These are phyloP conservation scores for Andricus curvator DNA, from an alignment of 2,888 invertebrate genomes.

Conservation along the genomic window DNA sequence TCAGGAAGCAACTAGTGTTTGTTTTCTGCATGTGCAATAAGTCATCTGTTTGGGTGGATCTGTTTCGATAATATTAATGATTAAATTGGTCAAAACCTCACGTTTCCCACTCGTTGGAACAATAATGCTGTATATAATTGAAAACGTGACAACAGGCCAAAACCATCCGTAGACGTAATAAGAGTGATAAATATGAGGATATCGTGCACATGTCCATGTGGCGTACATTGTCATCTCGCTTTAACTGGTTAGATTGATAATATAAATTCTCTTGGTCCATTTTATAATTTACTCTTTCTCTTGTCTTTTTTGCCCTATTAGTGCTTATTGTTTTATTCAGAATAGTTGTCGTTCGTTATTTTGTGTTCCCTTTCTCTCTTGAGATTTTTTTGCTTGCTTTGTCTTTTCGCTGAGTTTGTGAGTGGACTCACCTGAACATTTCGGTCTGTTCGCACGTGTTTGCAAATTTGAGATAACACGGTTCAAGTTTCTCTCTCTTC, in stretches of 20 bases:
- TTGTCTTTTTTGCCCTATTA: too few species aligned
- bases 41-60: not conserved
- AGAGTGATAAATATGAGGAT: not conserved
- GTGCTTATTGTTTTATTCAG: not conserved
- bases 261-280: not conserved
- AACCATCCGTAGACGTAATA: not conserved
- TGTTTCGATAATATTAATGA: not conserved
- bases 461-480: not conserved
- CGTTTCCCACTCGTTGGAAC: not conserved
- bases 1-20: not conserved
- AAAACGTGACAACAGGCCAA: constrained; percentile 2
- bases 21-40: not conserved
- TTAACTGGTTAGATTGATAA: not conserved
- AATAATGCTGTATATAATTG: not conserved
- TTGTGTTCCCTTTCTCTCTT: not conserved
- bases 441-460: not conserved
- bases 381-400: not conserved
- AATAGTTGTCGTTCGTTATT: not conserved
- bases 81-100: not conserved
- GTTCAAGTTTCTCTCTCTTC: not conserved
- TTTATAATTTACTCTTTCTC: not conserved
- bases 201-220: not conserved
- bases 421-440: not conserved
- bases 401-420: not conserved
- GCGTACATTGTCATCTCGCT: not conserved